Base-by-base conservation (phyloP, 2,113 vertebrate genomes). In the Choloepus hoffmanni region DNA sequence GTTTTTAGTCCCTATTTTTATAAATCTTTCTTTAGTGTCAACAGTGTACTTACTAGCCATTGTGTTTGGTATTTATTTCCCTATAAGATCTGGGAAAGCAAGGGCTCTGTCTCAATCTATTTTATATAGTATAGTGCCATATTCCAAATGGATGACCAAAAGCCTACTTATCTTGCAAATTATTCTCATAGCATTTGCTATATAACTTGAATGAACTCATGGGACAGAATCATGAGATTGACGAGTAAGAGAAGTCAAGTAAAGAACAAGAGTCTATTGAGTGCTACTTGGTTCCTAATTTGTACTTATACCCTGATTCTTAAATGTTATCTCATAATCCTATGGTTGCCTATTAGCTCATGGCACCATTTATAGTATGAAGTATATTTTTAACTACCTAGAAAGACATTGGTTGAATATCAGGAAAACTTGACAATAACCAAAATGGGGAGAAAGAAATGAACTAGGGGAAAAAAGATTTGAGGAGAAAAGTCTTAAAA, bases 1-100 rank as follows among this genome's bases (percentile, higher is more conserved):
- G 30, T 88, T 73, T 72, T 94, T 95, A 90, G 70, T 95, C 53
- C 16, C 65, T 76, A 83, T 18, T 93, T 74, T 77, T 83, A 72
- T 43, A 62, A 55, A 50, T 74, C 40, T 86, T 83, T 81, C n/a
- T 67, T 84, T 89, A 60, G 36, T 85, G n/a, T 2, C 88, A 92
- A 53, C 53, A 55, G 53, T 16, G 16, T 68, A 68, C 36, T 16
- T 79, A 94, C 4, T 48, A 74, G n/a, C 43, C 7, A 76, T 36
- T 79, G 33, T 19, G 30, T 81, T 87, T 68, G 21, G 45, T 67
- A 8, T 84, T 36, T 88, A 16, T 76, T n/a, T 79, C 19, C 21
- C 62, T 68, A 62, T 28, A n/a, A 18, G n/a, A 84, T 74, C 28
- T 48, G 62, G 12, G 28, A 83, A 83, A 76, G 36, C 55, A 79